phyloP scores from a whole-genome alignment of 2,113 vertebrate species.

The Dasyurus viverrinus region DNA sequence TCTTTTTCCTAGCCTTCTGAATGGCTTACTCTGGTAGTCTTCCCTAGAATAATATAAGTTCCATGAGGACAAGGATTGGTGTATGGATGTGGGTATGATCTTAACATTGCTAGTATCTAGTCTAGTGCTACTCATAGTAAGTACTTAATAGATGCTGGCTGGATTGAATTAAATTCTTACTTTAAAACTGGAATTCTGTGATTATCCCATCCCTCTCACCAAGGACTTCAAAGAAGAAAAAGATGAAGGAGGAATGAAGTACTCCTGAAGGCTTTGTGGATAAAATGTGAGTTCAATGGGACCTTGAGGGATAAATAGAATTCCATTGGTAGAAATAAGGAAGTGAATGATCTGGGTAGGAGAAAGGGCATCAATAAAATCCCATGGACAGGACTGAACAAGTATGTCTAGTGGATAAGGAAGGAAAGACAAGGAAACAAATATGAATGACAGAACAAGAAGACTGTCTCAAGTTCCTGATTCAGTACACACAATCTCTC shows the following conservation, averaged over 20 bases:
- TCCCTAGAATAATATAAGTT: too few relatives aligned
- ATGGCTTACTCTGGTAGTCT: too few relatives aligned
- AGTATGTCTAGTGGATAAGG: background rate
- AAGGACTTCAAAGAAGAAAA: background rate
- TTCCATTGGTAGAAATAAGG: background rate
- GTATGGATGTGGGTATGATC: too few relatives aligned
- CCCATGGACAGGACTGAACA: background rate
- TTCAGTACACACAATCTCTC: background rate
- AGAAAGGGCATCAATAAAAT: background rate
- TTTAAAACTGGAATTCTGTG: too few relatives aligned
- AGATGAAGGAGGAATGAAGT: background rate
- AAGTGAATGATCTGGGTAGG: background rate
- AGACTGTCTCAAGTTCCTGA: background rate
- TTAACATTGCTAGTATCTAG: too few relatives aligned
- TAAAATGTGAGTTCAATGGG: background rate
- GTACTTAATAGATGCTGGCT: too few relatives aligned
- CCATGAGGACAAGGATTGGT: too few relatives aligned
- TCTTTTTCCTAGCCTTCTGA: too few relatives aligned
- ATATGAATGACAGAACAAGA: background rate
- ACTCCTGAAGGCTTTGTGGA: conserved; percentile 3
- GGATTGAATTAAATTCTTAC: too few relatives aligned
- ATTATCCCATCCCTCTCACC: too few relatives aligned
- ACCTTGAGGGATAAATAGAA: background rate
- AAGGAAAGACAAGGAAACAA: background rate
- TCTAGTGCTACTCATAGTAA: too few relatives aligned